Conservation (phyloP, 2,888 invertebrate genomes). For the Caenorhabditis doughertyi region DNA sequence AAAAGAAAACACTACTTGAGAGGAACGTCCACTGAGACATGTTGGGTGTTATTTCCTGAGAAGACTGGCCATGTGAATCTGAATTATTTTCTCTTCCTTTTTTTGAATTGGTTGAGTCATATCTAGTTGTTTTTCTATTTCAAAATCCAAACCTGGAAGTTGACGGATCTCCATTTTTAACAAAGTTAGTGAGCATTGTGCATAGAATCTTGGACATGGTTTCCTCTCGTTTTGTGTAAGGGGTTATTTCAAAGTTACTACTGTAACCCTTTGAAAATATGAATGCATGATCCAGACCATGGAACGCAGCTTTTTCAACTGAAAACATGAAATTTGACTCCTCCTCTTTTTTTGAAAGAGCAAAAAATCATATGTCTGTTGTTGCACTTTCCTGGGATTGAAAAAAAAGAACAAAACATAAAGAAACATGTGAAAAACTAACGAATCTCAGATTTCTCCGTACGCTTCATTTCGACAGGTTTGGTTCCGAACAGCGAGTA, state of each 20-base stretch:
- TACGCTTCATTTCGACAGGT: conserved; percentile 74
- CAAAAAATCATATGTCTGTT: conserved; percentile 21
- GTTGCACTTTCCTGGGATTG: conserved; percentile 45
- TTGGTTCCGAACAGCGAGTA: conserved; percentile 80
- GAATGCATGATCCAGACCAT: conserved; percentile 82
- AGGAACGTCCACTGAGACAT: conserved; percentile 78
- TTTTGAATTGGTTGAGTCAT: conserved; percentile 37
- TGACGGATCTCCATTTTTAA: conserved; percentile 75
- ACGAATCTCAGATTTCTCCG: conserved; percentile 66
- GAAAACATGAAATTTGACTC: conserved; percentile 24
- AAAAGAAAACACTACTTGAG: conserved; percentile 70
- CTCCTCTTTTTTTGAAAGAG: neutral
- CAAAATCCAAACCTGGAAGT: conserved; percentile 59
- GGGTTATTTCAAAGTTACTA: conserved; percentile 75
- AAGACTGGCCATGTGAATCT: conserved; percentile 79
- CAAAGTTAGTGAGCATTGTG: conserved; percentile 80
- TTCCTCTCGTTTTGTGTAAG: conserved; percentile 80
- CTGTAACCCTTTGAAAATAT: conserved; percentile 82
- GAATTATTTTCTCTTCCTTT: conserved; percentile 37
- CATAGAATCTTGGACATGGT: conserved; percentile 79
- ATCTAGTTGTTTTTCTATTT: conserved; percentile 11
- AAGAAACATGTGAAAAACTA: conserved; percentile 19
- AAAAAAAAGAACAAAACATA: conserved; percentile 32
- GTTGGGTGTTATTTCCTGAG: conserved; percentile 69
- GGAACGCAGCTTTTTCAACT: conserved; percentile 77